Evolutionary conservation across 2,797 vertebrate species (phyloP), one percentile per base, ranked within the genome.

Genomic region (Pipistrellus pygmaeus): DNA sequence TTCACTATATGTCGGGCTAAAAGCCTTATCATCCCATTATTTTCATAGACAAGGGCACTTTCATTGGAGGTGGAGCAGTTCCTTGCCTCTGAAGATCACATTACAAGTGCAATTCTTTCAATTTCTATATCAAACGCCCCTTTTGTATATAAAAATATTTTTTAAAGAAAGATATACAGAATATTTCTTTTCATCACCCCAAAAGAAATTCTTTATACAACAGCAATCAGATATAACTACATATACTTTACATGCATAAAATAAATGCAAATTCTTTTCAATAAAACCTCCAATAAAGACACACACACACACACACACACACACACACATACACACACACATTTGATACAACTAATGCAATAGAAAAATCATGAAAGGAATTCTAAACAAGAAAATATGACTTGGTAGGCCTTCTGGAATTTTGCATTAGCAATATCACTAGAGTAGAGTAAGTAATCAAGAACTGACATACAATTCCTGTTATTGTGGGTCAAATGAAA

Each of bases 71-170:
- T 27, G 5, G 60, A 62, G 60, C 27, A 62, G 60, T 30, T 62
- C 27, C 5, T 62, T 62, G 60, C 27, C 17, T 13, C 9, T 46
- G 44, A 30, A 60, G 12, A 41, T 32, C 64, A 78, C 2, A 57
- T 3, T 30, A 71, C 25, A 83, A 32, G 6, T 21, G 23, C 8
- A 73, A 88, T 21, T 72, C 30, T 80, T 87, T 62, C 20, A 18
- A n/a, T 83, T 88, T 92, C 32, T 69, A 8, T 44, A 72, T 60
- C 25, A 48, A 94, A 95, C 6, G 64, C 17, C 32, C 83, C 91
- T 86, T 83, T 25, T 66, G 41, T 66, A 48, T 66, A 66, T 82
- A 71, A 82, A 71, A 35, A 73, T 13, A 69, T 38, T 77, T 55
- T 55, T 77, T 14, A 62, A 81, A 81, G 38, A 62, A 81, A 46